Evolutionary conservation across 2,113 vertebrate species (phyloP), one percentile per base, ranked within the genome.

Genomic region (Nycticryphes semicollaris): DNA sequence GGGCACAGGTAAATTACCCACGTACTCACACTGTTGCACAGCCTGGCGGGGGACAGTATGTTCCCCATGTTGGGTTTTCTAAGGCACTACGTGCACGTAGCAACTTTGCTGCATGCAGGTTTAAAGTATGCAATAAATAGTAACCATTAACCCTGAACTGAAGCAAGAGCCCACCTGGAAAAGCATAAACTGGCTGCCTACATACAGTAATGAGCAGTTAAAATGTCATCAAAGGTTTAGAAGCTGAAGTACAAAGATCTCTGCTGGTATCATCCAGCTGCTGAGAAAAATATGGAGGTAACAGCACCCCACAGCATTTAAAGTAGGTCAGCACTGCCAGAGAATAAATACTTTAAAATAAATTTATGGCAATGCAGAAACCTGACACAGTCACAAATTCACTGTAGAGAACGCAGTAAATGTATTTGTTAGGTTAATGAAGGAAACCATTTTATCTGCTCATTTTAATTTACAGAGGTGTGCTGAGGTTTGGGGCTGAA

Each of bases 121-220:
- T 85, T 80, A 62, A 94, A 86, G 72, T 67, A 60, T 69, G 94
- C 93, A 97, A 96, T 97, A 96, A 97, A 97, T 95, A 97, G 95
- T 96, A 97, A 97, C 95, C 93, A 97, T 96, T 96, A 97, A 96
- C 95, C 91, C 41, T 47, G 82, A 73, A 83, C 1, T 80, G 87
- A 88, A 88, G 68, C 63, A 69, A 66, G 19, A 83, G 35, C 43
- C 35, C 87, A 80, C 67, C 78, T 85, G 80, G 63, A 66, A 88
- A 70, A 90, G 79, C 74, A 89, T 86, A 33, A 95, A 94, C 91
- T 63, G 77, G n/a, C 76, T 89, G 84, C 82, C 76, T 86, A 62
- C 79, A 45, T 70, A 74, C 16, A 79, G 76, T 77, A 92, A 93
- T 23, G 68, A 92, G 81, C 88, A 84, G 84, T 74, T 93, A 74